Percentiles rank a stretch among this genome's conserved stretches.
phyloP scores from a whole-genome alignment of 2,888 invertebrate species.

The Drosophila meridiana region DNA sequence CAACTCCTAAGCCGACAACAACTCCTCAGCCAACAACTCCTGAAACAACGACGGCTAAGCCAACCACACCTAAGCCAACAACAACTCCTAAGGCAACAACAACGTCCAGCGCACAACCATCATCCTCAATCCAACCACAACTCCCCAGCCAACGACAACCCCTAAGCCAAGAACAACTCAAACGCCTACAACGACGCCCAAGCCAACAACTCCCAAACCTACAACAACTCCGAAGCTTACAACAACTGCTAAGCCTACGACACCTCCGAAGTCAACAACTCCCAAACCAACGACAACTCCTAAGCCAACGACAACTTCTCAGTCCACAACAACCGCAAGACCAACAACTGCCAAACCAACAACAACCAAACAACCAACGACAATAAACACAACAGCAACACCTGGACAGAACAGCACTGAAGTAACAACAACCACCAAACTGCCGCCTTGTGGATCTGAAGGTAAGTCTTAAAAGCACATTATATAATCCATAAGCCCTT shows the following conservation, averaged over 20 bases:
- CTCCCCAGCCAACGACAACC: no score
- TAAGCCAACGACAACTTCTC: conserved; percentile 6
- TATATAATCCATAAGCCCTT: background rate
- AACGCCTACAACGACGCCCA: conserved; percentile 2
- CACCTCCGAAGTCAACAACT: background rate
- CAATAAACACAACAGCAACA: conserved; percentile 13
- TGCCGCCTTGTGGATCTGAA: conserved; percentile 32
- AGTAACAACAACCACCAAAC: conserved; percentile 15
- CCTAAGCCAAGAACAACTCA: background rate
- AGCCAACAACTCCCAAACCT: background rate
- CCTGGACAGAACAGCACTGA: conserved; percentile 17
- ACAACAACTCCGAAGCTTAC: background rate
- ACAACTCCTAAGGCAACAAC: background rate
- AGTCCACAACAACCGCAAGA: conserved; percentile 17
- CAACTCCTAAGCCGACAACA: background rate
- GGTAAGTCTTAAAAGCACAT: conserved; percentile 20
- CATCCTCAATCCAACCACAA: no score
- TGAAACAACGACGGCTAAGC: background rate
- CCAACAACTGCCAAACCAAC: conserved; percentile 20
- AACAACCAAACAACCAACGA: conserved; percentile 1
- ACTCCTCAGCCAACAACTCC: background rate
- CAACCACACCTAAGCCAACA: background rate
- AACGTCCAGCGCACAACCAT: no score
- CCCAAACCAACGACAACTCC: background rate
- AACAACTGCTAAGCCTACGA: conserved; percentile 4